phyloP scores from a whole-genome alignment of 2,888 invertebrate genomes.

The Endomychus coccineus region DNA sequence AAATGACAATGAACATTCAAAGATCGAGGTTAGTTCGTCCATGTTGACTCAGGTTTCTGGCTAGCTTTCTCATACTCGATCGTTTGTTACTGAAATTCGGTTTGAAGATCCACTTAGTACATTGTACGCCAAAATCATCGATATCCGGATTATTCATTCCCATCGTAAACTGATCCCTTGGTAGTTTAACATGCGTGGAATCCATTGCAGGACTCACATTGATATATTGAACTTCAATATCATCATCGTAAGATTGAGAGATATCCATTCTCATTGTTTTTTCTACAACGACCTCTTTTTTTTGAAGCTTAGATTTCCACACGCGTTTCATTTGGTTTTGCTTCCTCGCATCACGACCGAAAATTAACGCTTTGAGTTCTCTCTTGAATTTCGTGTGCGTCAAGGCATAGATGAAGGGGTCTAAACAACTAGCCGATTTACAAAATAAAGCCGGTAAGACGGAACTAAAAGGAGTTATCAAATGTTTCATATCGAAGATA shows the following conservation, averaged over 20 bases:
- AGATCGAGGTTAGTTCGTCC: too few species aligned
- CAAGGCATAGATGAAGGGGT: constrained; percentile 73
- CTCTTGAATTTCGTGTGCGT: constrained; percentile 70
- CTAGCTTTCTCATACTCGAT: constrained; percentile 43
- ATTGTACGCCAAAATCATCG: constrained; percentile 2
- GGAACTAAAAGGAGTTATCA: constrained; percentile 61
- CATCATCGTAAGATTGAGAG: constrained; percentile 9
- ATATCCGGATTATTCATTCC: constrained; percentile 5
- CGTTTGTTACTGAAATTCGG: constrained; percentile 49
- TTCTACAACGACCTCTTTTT: background rate
- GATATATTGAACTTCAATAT: constrained; percentile 12
- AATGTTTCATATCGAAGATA: constrained; percentile 55
- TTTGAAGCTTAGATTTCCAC: background rate
- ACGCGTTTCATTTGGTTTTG: background rate
- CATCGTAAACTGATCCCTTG: background rate
- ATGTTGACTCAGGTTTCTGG: constrained; percentile 28
- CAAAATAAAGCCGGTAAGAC: constrained; percentile 75
- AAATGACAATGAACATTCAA: too few species aligned
- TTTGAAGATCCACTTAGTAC: constrained; percentile 44
- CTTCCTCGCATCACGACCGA: constrained; percentile 8
- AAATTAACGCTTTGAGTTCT: constrained; percentile 40
- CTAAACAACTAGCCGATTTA: constrained; percentile 73
- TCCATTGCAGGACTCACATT: background rate
- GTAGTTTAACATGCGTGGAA: background rate
- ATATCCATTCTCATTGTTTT: too few species aligned